These are phyloP conservation scores for Cacoxenus indagator DNA, from an alignment of 2,888 invertebrate genomes.

Conservation along the genomic window DNA sequence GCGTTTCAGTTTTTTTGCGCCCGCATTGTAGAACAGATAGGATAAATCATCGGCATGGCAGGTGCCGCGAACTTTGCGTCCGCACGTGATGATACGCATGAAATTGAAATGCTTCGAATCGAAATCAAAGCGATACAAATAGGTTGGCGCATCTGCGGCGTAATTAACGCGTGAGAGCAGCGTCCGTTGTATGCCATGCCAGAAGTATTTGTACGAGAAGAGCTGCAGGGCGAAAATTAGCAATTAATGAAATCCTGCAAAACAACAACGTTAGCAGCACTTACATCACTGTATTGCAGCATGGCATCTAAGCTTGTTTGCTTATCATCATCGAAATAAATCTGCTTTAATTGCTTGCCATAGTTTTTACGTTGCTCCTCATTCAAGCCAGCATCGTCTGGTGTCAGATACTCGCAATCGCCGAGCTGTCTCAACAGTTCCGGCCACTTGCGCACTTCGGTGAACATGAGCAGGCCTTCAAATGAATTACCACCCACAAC, in stretches of 20 bases:
- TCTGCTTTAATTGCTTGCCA: conserved; percentile 68
- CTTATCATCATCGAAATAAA: conserved; percentile 71
- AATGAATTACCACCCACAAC: conserved; percentile 68
- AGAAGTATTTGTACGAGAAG: conserved; percentile 68
- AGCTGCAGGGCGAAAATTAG: too few relatives aligned
- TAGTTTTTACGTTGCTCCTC: conserved; percentile 58
- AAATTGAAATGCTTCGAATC: conserved; percentile 70
- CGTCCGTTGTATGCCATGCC: conserved; percentile 69
- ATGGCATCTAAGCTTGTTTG: conserved; percentile 66
- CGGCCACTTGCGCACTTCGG: conserved; percentile 65
- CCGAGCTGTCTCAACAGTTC: conserved; percentile 56
- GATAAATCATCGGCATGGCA: conserved; percentile 70
- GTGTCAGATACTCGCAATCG: conserved; percentile 66
- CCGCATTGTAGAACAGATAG: conserved; percentile 68
- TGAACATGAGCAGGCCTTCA: conserved; percentile 67
- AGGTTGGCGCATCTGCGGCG: conserved; percentile 64
- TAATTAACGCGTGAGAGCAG: conserved; percentile 60
- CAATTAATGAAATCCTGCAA: neutral
- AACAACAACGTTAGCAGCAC: conserved; percentile 26
- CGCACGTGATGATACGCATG: conserved; percentile 67
- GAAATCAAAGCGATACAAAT: conserved; percentile 69
- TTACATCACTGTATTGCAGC: conserved; percentile 68
- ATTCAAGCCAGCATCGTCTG: conserved; percentile 59
- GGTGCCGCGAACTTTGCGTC: conserved; percentile 67
- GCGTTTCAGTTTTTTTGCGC: conserved; percentile 61